Conservation (phyloP, 2,113 vertebrate species). For the Ptilonorhynchus violaceus region DNA sequence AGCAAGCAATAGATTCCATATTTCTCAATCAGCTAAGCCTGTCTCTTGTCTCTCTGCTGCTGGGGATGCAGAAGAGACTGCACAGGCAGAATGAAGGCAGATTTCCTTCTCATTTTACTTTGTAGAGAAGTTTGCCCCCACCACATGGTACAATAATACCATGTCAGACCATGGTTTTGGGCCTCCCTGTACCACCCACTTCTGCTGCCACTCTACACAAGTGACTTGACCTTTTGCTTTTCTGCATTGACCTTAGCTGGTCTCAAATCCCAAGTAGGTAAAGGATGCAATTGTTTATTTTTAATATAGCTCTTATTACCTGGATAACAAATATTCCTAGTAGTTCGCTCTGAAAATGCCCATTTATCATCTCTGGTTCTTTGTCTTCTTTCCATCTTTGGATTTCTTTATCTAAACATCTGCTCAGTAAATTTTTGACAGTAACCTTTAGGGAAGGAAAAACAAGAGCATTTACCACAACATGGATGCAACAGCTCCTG, state of each 20-base stretch:
- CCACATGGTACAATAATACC: neutral
- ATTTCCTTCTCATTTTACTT: neutral
- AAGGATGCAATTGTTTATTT: neutral
- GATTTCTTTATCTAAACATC: constrained; percentile 77
- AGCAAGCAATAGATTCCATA: neutral
- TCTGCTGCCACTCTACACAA: neutral
- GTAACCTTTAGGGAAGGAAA: constrained; percentile 45
- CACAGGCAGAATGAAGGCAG: neutral
- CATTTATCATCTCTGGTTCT: constrained; percentile 74
- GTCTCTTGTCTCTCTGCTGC: neutral
- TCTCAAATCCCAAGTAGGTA: neutral
- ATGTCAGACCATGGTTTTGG: neutral
- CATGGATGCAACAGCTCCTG: neutral
- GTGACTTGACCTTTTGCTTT: neutral
- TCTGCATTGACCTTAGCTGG: neutral
- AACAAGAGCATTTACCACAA: neutral
- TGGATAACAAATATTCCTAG: constrained; percentile 85
- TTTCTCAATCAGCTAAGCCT: neutral
- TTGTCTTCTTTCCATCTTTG: constrained; percentile 72
- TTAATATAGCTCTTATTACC: constrained; percentile 66
- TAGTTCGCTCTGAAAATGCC: constrained; percentile 79
- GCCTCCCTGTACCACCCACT: neutral
- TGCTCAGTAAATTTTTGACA: constrained; percentile 66
- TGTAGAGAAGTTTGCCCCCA: neutral
- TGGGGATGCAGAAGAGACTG: neutral